Conservation (phyloP, 2,888 invertebrate species). For the Exocentrus adspersus region DNA sequence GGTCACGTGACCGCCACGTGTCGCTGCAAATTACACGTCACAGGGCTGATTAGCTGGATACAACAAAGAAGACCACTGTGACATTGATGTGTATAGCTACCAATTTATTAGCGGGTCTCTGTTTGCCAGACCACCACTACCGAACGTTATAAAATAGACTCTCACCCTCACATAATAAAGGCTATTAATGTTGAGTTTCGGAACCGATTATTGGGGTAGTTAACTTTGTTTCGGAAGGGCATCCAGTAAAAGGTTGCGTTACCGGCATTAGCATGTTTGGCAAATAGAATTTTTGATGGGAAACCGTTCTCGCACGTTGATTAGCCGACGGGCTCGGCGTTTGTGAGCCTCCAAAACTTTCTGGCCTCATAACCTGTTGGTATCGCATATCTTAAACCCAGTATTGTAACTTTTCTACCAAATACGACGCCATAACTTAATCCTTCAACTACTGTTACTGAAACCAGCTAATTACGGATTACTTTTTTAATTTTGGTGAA, state of each 20-base stretch:
- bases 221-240: constrained; percentile 47
- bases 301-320: not conserved
- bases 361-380: too few species aligned
- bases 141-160: constrained; percentile 42
- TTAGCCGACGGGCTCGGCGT: too few species aligned
- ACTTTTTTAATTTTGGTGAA: too few species aligned
- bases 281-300: constrained; percentile 28
- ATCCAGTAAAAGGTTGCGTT: constrained; percentile 35
- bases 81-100: constrained; percentile 65
- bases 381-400: too few species aligned
- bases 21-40: constrained; percentile 61
- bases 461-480: too few species aligned
- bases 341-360: too few species aligned
- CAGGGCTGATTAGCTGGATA: constrained; percentile 59
- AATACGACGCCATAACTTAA: too few species aligned
- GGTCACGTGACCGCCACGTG: constrained; percentile 61
- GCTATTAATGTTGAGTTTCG: constrained; percentile 57
- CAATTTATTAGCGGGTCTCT: constrained; percentile 61
- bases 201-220: constrained; percentile 54
- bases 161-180: constrained; percentile 55
- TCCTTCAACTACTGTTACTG: too few species aligned
- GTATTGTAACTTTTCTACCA: too few species aligned
- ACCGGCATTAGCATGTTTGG: constrained; percentile 35
- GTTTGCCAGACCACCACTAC: constrained; percentile 52
- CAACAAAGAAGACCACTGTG: constrained; percentile 61